A percentile compares a stretch with the other conserved stretches of the same genome.
Evolutionary conservation across 2,888 invertebrate genomes (phyloP).

Genomic region (Lamellibrachia columna): DNA sequence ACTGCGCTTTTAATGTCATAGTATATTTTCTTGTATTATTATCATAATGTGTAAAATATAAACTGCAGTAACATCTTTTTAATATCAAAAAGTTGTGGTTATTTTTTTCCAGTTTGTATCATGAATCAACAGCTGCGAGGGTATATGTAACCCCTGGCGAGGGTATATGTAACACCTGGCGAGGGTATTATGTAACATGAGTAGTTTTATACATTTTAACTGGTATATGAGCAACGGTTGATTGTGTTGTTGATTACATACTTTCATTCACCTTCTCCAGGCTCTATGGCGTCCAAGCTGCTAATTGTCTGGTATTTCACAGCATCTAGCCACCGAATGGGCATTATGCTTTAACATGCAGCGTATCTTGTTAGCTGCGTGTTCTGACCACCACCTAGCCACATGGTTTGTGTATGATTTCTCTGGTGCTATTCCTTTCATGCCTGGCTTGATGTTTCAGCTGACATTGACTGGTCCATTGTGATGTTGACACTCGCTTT

Average conservation of each 20-base stretch:
- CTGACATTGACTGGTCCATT: conserved; percentile 11
- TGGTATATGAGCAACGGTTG: background rate
- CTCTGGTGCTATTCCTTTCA: background rate
- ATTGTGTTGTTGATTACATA: background rate
- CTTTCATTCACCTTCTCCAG: background rate
- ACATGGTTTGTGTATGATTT: background rate
- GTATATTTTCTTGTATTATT: conserved; percentile 2
- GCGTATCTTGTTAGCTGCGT: background rate
- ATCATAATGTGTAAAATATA: background rate
- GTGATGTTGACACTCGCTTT: background rate
- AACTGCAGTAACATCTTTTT: background rate
- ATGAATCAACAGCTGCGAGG: background rate
- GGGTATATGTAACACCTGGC: background rate
- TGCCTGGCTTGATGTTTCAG: background rate
- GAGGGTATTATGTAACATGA: background rate
- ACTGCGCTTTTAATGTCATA: background rate
- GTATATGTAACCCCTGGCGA: background rate
- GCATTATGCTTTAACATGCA: background rate
- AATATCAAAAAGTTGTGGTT: background rate
- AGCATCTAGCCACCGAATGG: background rate
- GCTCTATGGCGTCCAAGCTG: background rate
- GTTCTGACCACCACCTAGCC: background rate
- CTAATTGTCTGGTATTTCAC: background rate
- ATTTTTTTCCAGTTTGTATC: background rate
- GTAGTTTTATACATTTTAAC: background rate